Conservation (phyloP, 2,113 vertebrate genomes). For the Hippoglossus stenolepis region DNA sequence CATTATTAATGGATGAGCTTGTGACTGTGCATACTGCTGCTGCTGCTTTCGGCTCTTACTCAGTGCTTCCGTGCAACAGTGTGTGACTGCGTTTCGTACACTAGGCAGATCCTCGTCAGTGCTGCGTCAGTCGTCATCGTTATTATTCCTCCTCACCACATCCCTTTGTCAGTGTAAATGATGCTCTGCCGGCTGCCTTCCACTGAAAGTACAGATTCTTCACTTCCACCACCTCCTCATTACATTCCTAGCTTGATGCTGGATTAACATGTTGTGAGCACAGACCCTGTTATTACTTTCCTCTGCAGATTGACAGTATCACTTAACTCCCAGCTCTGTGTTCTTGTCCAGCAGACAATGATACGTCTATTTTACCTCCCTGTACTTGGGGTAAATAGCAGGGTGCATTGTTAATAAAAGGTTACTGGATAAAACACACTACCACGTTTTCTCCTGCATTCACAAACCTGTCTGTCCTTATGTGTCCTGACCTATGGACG, state of each 20-base stretch:
- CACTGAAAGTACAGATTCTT: too few relatives aligned
- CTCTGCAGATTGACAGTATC: conserved; percentile 6
- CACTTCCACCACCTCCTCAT: conserved; percentile 5
- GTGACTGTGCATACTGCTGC: conserved; percentile 27
- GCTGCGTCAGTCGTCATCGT: conserved; percentile 45
- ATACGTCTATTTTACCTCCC: conserved; percentile 6
- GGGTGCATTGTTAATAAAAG: conserved; percentile 60
- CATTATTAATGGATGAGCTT: conserved; percentile 57
- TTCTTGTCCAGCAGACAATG: conserved; percentile 1
- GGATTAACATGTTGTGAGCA: neutral
- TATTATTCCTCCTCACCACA: conserved; percentile 34
- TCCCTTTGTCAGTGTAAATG: conserved; percentile 58
- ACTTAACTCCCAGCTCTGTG: neutral
- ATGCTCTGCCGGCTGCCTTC: neutral
- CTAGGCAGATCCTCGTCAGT: conserved; percentile 42
- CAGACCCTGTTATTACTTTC: conserved; percentile 26
- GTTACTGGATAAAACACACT: conserved; percentile 35
- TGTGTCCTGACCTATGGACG: conserved; percentile 15
- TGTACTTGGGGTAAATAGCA: conserved; percentile 20
- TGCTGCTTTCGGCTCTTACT: conserved; percentile 40
- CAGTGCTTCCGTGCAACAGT: conserved; percentile 39
- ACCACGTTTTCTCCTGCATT: neutral
- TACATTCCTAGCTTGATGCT: neutral
- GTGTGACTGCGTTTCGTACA: conserved; percentile 21
- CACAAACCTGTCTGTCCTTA: conserved; percentile 22